These are phyloP conservation scores for Phymanthus crucifer DNA, from an alignment of 92 coral and sea anemone genomes.

Conservation along the genomic window DNA sequence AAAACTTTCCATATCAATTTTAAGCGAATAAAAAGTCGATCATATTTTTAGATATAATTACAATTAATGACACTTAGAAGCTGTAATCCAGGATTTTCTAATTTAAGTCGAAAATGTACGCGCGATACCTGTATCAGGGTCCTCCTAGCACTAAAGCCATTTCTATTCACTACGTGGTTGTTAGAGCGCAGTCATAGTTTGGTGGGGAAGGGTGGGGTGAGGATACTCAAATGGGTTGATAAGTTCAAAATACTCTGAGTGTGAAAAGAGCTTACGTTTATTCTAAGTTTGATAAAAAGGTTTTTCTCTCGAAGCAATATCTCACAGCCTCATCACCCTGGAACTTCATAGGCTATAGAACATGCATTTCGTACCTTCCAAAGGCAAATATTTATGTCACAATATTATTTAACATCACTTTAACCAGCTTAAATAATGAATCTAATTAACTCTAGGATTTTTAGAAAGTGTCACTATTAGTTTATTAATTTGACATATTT, in stretches of 20 bases:
- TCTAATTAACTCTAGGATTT: background rate
- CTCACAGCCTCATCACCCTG: background rate
- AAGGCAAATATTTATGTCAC: background rate
- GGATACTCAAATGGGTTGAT: no score
- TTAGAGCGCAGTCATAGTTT: no score
- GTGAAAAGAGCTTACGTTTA: no score
- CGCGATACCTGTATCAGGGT: background rate
- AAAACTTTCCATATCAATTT: background rate
- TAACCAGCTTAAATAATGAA: background rate
- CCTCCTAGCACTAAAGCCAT: background rate
- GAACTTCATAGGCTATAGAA: background rate
- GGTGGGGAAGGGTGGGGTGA: no score
- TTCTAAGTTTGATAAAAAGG: no score
- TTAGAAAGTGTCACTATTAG: background rate
- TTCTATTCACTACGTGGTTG: background rate
- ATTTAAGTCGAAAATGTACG: background rate
- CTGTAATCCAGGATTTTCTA: background rate
- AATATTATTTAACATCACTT: constrained; percentile 1
- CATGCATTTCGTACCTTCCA: background rate
- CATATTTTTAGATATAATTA: background rate
- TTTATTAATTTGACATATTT: background rate
- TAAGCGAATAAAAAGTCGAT: background rate
- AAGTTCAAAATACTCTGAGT: no score
- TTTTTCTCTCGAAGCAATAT: background rate
- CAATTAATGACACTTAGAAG: background rate